Evolutionary conservation across 2,113 vertebrate genomes (phyloP).

Genomic region (Herpetotheres cachinnans): DNA sequence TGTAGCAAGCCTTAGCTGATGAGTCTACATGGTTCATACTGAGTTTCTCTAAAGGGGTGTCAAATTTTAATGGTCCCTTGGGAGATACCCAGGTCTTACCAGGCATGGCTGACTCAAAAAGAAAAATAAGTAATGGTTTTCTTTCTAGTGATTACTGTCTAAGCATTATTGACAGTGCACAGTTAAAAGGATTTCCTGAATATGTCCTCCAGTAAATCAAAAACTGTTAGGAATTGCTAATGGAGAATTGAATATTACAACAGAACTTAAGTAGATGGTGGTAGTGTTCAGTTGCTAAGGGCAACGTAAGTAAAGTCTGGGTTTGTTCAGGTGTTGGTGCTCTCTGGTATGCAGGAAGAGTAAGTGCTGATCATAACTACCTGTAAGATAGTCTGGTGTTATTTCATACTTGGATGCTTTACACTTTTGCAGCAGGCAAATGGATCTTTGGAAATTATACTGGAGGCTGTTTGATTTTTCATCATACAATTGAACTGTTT

Average conservation of each 20-base stretch:
- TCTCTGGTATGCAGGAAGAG: background rate
- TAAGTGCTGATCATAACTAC: background rate
- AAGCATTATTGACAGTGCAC: slow-evolving; percentile 36
- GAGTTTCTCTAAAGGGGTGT: slow-evolving; percentile 23
- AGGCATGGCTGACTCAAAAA: slow-evolving; percentile 23
- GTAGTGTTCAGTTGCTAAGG: background rate
- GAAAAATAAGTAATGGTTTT: slow-evolving; percentile 30
- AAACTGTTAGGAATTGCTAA: slow-evolving; percentile 26
- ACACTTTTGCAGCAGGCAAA: background rate
- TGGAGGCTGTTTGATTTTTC: background rate
- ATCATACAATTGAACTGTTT: background rate
- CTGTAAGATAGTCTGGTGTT: background rate
- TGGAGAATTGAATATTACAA: background rate
- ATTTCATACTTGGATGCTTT: background rate
- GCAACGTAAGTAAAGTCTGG: background rate
- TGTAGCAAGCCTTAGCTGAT: background rate
- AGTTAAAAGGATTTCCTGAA: slow-evolving; percentile 67
- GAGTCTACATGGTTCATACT: background rate
- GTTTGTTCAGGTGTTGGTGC: background rate
- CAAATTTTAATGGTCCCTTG: slow-evolving; percentile 28
- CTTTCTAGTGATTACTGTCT: slow-evolving; percentile 23
- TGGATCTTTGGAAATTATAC: background rate
- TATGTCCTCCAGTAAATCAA: slow-evolving; percentile 33
- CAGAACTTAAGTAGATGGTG: background rate
- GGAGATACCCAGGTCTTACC: slow-evolving; percentile 40